These are phyloP conservation scores for Sarcophaga bullata DNA, from an alignment of 1,140 invertebrate species.

Conservation along the genomic window DNA sequence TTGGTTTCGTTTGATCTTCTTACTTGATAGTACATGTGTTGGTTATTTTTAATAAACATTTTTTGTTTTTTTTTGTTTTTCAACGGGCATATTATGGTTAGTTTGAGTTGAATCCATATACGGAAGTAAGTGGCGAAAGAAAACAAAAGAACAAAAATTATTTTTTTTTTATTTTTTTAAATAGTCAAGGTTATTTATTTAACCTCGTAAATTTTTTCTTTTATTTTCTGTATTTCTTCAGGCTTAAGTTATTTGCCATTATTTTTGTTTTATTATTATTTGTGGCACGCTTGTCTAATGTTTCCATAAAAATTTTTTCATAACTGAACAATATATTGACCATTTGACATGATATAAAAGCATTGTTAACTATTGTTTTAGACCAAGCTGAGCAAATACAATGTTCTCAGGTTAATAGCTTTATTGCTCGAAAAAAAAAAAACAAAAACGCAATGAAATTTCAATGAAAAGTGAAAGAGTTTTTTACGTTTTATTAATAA, in stretches of 20 bases:
- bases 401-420: neutral
- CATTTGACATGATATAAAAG: neutral
- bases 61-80: neutral
- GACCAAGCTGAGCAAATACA: neutral
- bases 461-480: constrained; percentile 2
- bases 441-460: neutral
- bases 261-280: constrained; percentile 18
- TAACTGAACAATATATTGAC: neutral
- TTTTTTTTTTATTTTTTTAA: neutral
- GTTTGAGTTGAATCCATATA: constrained; percentile 1
- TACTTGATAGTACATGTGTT: constrained; percentile 6
- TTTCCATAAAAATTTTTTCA: neutral
- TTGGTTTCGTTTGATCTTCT: neutral
- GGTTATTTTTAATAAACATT: no score
- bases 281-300: neutral
- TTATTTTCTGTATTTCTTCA: neutral
- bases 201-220: neutral
- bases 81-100: no score
- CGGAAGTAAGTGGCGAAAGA: neutral
- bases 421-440: neutral
- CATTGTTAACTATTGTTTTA: neutral
- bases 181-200: constrained; percentile 11
- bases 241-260: neutral
- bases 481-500: neutral
- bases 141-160: neutral